Evolutionary conservation across 2,888 invertebrate genomes (phyloP).

Genomic region (Drosophila nr. perissopoda): DNA sequence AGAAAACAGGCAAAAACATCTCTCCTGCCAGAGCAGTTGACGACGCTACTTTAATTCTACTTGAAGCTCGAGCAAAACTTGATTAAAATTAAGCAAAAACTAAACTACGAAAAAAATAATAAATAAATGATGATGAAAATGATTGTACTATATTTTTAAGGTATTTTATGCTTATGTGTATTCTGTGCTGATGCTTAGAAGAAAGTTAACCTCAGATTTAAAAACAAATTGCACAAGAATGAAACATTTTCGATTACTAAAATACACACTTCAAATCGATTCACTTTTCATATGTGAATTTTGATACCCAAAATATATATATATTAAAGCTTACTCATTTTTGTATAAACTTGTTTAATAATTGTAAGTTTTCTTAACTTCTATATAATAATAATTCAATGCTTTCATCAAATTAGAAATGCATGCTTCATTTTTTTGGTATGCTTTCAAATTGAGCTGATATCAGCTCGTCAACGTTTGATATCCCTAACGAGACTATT

Average conservation of each 20-base stretch:
- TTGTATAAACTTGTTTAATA: background rate
- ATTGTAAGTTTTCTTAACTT: background rate
- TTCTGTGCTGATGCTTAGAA: no score
- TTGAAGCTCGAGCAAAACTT: background rate
- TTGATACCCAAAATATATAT: background rate
- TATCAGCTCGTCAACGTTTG: slow-evolving; percentile 32
- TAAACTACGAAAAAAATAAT: background rate
- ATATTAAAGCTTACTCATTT: background rate
- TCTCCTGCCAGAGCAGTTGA: background rate
- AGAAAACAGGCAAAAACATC: background rate
- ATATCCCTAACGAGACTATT: slow-evolving; percentile 61
- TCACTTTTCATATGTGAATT: background rate
- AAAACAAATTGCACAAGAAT: no score
- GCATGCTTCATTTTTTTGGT: background rate
- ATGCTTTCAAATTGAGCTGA: slow-evolving; percentile 25
- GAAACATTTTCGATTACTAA: no score
- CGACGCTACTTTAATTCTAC: background rate
- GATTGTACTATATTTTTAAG: background rate
- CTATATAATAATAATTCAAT: background rate
- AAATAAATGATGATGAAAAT: background rate
- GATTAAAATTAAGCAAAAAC: background rate
- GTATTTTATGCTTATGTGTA: background rate
- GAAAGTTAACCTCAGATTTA: background rate
- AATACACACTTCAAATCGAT: background rate
- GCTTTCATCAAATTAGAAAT: slow-evolving; percentile 1